A percentile compares a stretch with the other conserved stretches of the same genome.
These are phyloP conservation scores for Aphaenogaster rudis DNA, from an alignment of 1,140 invertebrate genomes.

Conservation along the genomic window DNA sequence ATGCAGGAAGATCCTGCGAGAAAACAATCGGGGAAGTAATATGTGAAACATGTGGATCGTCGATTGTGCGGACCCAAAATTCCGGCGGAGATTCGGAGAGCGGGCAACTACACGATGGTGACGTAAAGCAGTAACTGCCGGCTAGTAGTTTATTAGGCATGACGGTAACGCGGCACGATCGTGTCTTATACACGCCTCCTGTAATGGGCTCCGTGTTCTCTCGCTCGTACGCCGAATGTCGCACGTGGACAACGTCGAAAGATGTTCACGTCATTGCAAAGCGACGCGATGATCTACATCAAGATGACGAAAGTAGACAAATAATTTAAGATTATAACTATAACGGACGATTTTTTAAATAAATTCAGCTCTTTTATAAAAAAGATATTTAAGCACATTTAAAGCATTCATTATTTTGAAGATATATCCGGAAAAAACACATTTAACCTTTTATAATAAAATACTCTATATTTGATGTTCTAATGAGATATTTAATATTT, in stretches of 20 bases:
- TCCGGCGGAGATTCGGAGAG: constrained; percentile 34
- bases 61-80: constrained; percentile 33
- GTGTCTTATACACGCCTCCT: constrained; percentile 69
- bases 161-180: constrained; percentile 73
- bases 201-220: constrained; percentile 62
- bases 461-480: neutral
- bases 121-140: constrained; percentile 60
- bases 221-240: constrained; percentile 48
- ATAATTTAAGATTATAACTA: neutral
- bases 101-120: constrained; percentile 45
- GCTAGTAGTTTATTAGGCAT: constrained; percentile 76
- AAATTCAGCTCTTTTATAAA: neutral
- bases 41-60: neutral
- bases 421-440: neutral
- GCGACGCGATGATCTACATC: constrained; percentile 14
- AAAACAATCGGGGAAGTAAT: constrained; percentile 1
- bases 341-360: neutral
- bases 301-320: neutral
- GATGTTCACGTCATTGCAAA: constrained; percentile 32
- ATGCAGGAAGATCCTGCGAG: neutral
- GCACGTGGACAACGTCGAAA: constrained; percentile 61
- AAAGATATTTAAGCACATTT: neutral
- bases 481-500: neutral
- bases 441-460: neutral
- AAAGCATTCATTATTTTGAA: neutral